phyloP scores from a whole-genome alignment of 2,888 invertebrate genomes.

The Philaethria dido region DNA sequence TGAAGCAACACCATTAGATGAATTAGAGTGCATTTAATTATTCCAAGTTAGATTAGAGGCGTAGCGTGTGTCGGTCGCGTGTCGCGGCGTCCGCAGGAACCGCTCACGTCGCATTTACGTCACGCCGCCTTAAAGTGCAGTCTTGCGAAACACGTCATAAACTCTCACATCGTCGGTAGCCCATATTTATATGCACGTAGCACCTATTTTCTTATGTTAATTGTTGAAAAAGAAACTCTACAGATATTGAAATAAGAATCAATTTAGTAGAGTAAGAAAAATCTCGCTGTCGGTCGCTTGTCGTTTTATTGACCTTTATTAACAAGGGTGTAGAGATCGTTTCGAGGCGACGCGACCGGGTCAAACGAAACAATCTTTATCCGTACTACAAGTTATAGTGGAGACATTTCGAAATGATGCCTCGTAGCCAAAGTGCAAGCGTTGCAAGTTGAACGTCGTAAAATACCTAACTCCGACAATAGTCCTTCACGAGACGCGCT shows the following conservation, averaged over 20 bases:
- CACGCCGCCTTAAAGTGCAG: conserved; percentile 39
- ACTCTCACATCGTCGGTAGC: conserved; percentile 21
- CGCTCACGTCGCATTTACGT: conserved; percentile 51
- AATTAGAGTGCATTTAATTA: conserved; percentile 27
- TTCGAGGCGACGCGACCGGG: not conserved
- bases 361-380: conserved; percentile 16
- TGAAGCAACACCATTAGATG: conserved; percentile 18
- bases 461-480: conserved; percentile 9
- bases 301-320: conserved; percentile 14
- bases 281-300: not conserved
- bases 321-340: conserved; percentile 8
- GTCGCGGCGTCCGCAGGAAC: conserved; percentile 41
- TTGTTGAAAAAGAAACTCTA: not conserved
- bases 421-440: conserved; percentile 22
- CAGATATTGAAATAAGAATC: not conserved
- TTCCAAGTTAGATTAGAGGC: conserved; percentile 24
- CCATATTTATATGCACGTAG: conserved; percentile 18
- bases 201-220: not conserved
- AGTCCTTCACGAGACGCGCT: not conserved
- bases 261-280: not conserved
- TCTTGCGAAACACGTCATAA: conserved; percentile 30
- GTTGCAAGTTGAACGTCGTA: conserved; percentile 22
- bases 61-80: conserved; percentile 41
- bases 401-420: conserved; percentile 23
- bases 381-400: conserved; percentile 23